A percentile compares a stretch with the other conserved stretches of the same genome.
phyloP scores from a whole-genome alignment of 92 coral and sea anemone species.

The Hydrozoanthus gracilis region DNA sequence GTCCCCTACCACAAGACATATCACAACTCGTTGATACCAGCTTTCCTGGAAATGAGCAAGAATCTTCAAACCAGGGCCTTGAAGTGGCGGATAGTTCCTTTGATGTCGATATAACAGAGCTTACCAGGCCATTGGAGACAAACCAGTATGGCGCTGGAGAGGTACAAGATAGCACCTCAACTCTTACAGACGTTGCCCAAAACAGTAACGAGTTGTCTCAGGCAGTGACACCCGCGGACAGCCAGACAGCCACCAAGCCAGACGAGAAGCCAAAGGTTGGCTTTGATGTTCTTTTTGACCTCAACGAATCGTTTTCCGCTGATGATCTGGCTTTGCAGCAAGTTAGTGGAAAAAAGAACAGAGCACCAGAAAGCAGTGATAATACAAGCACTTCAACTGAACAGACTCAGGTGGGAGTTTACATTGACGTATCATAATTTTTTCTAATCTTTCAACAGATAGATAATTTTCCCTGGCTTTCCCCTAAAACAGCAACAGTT shows the following conservation, averaged over 20 bases:
- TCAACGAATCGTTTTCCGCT: conserved; percentile 29
- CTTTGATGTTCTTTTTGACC: conserved; percentile 36
- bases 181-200: not conserved
- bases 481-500: too few species aligned
- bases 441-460: not conserved
- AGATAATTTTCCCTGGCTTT: too few species aligned
- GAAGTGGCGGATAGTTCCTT: conserved; percentile 14
- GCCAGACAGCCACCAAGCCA: not conserved
- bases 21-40: conserved; percentile 9
- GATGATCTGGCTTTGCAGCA: conserved; percentile 35
- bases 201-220: not conserved
- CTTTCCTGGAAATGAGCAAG: not conserved
- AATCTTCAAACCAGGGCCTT: not conserved
- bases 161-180: not conserved
- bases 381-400: not conserved
- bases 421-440: not conserved
- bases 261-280: conserved; percentile 12
- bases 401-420: not conserved
- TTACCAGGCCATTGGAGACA: conserved; percentile 24
- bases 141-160: not conserved
- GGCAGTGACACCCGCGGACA: not conserved
- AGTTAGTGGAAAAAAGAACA: not conserved
- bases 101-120: conserved; percentile 35
- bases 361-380: not conserved
- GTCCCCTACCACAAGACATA: conserved; percentile 37